Conservation (phyloP, 1,140 invertebrate species). For the Aphelenchoides avenae region DNA sequence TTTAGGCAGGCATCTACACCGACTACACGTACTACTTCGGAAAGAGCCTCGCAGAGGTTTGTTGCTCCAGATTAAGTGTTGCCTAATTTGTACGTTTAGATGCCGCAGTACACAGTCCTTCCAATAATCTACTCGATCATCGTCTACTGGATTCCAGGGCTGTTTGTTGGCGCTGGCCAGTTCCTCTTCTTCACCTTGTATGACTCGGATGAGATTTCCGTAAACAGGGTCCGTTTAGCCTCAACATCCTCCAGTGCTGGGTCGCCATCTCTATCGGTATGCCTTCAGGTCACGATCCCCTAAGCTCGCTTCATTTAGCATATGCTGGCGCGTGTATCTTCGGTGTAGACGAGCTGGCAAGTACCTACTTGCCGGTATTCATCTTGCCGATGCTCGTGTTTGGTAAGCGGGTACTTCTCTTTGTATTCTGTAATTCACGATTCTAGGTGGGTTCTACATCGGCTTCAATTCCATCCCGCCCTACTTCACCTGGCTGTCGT, state of each 20-base stretch:
- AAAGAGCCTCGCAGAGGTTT: constrained; percentile 68
- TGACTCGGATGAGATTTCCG: too few relatives aligned
- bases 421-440: not conserved
- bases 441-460: constrained; percentile 24
- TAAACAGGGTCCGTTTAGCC: too few relatives aligned
- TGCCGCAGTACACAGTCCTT: constrained; percentile 45
- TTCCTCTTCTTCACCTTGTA: constrained; percentile 46
- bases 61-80: too few relatives aligned
- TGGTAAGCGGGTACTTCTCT: not conserved
- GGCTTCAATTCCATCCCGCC: constrained; percentile 16
- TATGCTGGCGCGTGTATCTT: constrained; percentile 18
- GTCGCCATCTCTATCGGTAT: constrained; percentile 45
- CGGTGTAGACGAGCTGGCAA: constrained; percentile 6
- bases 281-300: not conserved
- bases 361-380: constrained; percentile 13
- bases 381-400: constrained; percentile 13
- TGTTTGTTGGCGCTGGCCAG: not conserved
- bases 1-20: constrained; percentile 82
- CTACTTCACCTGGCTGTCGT: constrained; percentile 16
- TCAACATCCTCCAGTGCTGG: constrained; percentile 34
- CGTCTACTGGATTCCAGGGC: constrained; percentile 46
- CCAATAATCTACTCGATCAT: constrained; percentile 38
- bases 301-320: constrained; percentile 4
- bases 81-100: too few relatives aligned
- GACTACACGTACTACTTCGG: constrained; percentile 84